These are phyloP conservation scores for Bombylius discolor DNA, from an alignment of 2,888 invertebrate genomes.

Conservation along the genomic window DNA sequence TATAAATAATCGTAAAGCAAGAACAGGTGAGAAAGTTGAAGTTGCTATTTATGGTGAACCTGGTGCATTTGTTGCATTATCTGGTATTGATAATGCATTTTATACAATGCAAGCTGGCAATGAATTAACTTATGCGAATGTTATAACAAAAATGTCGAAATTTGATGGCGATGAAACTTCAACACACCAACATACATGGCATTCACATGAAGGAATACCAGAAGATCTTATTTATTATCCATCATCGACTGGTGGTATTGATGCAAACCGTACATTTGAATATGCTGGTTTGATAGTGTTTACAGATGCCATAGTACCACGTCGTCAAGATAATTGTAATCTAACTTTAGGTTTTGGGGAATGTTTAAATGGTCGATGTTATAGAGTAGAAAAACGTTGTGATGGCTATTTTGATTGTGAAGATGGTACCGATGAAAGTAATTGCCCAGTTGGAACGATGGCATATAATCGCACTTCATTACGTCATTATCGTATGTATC, in stretches of 20 bases:
- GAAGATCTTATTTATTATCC: slow-evolving; percentile 79
- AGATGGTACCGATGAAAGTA: slow-evolving; percentile 74
- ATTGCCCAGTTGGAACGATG: slow-evolving; percentile 41
- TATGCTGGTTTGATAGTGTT: slow-evolving; percentile 80
- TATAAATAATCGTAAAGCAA: slow-evolving; percentile 85
- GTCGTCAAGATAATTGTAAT: slow-evolving; percentile 58
- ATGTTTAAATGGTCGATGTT: slow-evolving; percentile 74
- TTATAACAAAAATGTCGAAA: slow-evolving; percentile 72
- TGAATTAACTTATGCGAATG: slow-evolving; percentile 75
- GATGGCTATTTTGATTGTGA: slow-evolving; percentile 67
- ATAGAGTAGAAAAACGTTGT: slow-evolving; percentile 58
- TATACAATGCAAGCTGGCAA: slow-evolving; percentile 90
- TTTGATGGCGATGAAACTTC: slow-evolving; percentile 80
- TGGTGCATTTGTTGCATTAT: slow-evolving; percentile 84
- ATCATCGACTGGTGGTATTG: slow-evolving; percentile 80
- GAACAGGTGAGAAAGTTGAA: slow-evolving; percentile 86
- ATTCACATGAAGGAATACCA: slow-evolving; percentile 67
- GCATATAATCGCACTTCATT: slow-evolving; percentile 54
- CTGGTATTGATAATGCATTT: slow-evolving; percentile 78
- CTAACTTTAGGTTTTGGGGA: slow-evolving; percentile 57
- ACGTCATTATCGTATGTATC: slow-evolving; percentile 56
- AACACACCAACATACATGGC: slow-evolving; percentile 70
- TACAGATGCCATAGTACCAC: slow-evolving; percentile 70
- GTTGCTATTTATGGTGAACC: slow-evolving; percentile 89
- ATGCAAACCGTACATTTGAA: slow-evolving; percentile 88